Evolutionary conservation across 2,888 invertebrate species (phyloP).

Genomic region (Ennomos erosarius): DNA sequence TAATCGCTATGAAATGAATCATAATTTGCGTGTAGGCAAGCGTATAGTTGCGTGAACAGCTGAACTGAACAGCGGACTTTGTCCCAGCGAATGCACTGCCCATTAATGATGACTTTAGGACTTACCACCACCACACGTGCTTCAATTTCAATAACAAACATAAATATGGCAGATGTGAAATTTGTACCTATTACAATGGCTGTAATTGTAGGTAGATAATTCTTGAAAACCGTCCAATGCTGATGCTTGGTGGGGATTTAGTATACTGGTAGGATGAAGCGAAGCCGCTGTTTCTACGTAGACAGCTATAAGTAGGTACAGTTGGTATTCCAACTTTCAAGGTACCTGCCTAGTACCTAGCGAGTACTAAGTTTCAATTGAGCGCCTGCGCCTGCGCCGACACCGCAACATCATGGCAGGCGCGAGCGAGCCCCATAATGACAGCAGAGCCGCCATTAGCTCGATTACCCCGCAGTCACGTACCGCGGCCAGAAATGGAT

Average conservation of each 20-base stretch:
- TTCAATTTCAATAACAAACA: constrained; percentile 2
- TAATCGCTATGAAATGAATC: constrained; percentile 14
- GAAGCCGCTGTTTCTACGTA: neutral
- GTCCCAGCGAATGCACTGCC: constrained; percentile 15
- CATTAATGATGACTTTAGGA: constrained; percentile 20
- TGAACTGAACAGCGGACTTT: constrained; percentile 26
- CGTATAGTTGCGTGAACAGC: constrained; percentile 20
- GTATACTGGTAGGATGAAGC: no score
- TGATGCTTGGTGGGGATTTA: no score
- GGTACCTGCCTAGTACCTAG: no score
- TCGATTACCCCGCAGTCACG: constrained; percentile 82
- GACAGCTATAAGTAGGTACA: neutral
- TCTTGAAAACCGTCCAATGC: no score
- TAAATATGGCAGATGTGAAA: neutral
- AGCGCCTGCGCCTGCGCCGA: constrained; percentile 40
- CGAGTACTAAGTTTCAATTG: constrained; percentile 19
- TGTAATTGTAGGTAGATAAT: neutral
- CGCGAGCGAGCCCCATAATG: constrained; percentile 67
- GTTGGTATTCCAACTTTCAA: no score
- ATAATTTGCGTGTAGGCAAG: constrained; percentile 9
- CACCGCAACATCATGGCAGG: constrained; percentile 48
- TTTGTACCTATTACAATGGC: no score
- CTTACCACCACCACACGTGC: constrained; percentile 10
- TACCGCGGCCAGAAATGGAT: constrained; percentile 81
- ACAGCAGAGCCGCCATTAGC: constrained; percentile 76